Percentiles rank a stretch among this genome's conserved stretches.
Conservation (phyloP, 2,888 invertebrate species). For the Agrilus biguttatus region DNA sequence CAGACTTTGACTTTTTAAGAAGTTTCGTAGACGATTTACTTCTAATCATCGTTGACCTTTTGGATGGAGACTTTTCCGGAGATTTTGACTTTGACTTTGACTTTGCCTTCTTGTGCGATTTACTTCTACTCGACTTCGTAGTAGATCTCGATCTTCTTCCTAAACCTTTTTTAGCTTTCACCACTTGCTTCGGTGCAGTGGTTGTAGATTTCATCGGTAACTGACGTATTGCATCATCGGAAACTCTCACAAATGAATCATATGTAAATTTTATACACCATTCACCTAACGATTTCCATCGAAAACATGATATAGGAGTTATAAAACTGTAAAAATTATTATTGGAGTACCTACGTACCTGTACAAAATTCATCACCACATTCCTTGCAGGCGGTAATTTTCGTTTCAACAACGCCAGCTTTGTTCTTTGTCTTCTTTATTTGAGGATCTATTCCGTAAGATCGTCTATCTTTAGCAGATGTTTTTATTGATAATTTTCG, state of each 20-base stretch:
- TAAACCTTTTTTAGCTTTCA: slow-evolving; percentile 21
- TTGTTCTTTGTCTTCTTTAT: slow-evolving; percentile 68
- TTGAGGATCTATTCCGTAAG: slow-evolving; percentile 48
- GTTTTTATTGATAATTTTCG: slow-evolving; percentile 66
- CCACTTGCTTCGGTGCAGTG: slow-evolving; percentile 25
- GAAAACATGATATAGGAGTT: background rate
- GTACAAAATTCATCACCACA: slow-evolving; percentile 80
- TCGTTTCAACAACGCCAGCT: slow-evolving; percentile 65
- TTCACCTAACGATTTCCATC: slow-evolving; percentile 27
- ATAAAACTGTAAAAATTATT: background rate
- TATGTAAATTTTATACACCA: slow-evolving; percentile 41
- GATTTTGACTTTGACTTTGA: slow-evolving; percentile 19
- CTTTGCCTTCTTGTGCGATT: slow-evolving; percentile 10
- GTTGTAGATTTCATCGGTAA: slow-evolving; percentile 21
- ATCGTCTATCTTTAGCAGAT: slow-evolving; percentile 53
- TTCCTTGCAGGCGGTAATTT: slow-evolving; percentile 59
- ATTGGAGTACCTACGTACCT: slow-evolving; percentile 35
- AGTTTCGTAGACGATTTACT: background rate
- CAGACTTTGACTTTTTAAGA: background rate
- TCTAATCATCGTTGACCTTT: slow-evolving; percentile 8
- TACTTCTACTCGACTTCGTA: slow-evolving; percentile 16
- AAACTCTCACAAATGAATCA: slow-evolving; percentile 37
- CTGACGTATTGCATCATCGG: slow-evolving; percentile 18
- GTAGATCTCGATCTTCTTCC: slow-evolving; percentile 23
- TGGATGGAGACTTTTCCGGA: slow-evolving; percentile 20